A percentile compares a stretch with the other conserved stretches of the same genome.
These are phyloP conservation scores for Pelecanoides urinatrix DNA, from an alignment of 2,113 vertebrate species.

Conservation along the genomic window DNA sequence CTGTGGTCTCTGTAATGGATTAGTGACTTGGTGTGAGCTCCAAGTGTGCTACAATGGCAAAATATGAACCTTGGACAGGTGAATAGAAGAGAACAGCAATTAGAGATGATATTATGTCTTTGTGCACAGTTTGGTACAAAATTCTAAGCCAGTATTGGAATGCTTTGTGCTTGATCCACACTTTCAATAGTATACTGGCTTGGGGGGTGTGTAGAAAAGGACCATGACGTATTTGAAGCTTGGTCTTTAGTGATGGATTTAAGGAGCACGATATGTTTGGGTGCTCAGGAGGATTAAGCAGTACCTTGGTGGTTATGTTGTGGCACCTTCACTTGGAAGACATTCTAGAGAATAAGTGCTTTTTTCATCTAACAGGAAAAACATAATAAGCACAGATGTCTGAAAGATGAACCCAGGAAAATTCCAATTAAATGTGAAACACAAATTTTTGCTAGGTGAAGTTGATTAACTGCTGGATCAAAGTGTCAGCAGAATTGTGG, in stretches of 20 bases:
- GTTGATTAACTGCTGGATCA: background rate
- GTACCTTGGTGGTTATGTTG: background rate
- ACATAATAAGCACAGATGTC: background rate
- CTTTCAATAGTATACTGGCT: rapidly evolving
- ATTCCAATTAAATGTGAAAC: background rate
- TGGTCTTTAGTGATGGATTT: background rate
- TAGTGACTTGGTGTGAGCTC: background rate
- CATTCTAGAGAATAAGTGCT: background rate
- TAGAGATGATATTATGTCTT: background rate
- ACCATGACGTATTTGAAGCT: background rate
- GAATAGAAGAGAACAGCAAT: background rate
- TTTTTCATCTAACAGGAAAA: background rate
- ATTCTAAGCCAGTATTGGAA: background rate
- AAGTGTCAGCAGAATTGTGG: background rate
- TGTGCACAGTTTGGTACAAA: background rate
- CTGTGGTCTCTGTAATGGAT: background rate
- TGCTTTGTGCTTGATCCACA: background rate
- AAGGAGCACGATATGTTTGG: background rate
- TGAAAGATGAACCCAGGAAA: background rate
- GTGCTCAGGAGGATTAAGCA: background rate
- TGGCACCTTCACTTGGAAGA: background rate
- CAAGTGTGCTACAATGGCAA: background rate
- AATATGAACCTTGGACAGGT: background rate
- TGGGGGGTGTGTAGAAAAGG: rapidly evolving
- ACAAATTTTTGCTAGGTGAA: background rate